A percentile compares a stretch with the other conserved stretches of the same genome.
Evolutionary conservation across 1,140 invertebrate genomes (phyloP).

Genomic region (Drosophila busckii): DNA sequence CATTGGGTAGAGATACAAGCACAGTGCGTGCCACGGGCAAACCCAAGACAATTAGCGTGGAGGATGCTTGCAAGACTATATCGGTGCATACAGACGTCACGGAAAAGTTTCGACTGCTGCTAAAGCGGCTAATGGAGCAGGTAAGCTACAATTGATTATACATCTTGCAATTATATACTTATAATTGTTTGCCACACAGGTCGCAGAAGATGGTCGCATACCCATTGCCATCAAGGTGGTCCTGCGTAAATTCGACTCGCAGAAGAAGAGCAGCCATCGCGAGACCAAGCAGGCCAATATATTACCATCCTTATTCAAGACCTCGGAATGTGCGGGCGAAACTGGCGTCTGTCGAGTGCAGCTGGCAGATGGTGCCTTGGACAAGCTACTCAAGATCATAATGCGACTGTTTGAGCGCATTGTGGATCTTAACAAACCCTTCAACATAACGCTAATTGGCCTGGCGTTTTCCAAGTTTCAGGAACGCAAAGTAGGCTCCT

Average conservation of each 20-base stretch:
- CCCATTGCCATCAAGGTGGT: conserved; percentile 87
- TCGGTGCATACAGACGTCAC: conserved; percentile 85
- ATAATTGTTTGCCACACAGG: conserved; percentile 40
- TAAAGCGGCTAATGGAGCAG: conserved; percentile 84
- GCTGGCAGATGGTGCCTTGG: conserved; percentile 81
- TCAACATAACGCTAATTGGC: conserved; percentile 88
- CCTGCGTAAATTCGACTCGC: conserved; percentile 83
- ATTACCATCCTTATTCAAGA: conserved; percentile 83
- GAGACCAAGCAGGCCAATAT: conserved; percentile 87
- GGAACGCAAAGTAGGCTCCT: conserved; percentile 82
- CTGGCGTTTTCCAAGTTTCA: conserved; percentile 89
- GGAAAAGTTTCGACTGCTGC: conserved; percentile 83
- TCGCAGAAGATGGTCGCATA: conserved; percentile 87
- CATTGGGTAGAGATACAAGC: conserved; percentile 85
- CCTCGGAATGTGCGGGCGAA: conserved; percentile 78
- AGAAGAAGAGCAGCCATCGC: conserved; percentile 82
- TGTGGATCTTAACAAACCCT: conserved; percentile 85
- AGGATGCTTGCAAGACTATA: conserved; percentile 86
- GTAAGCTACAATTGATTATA: conserved; percentile 10
- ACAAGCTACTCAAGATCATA: conserved; percentile 84
- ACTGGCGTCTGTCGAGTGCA: conserved; percentile 73
- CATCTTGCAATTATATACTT: neutral
- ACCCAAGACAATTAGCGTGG: conserved; percentile 85
- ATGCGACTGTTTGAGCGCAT: conserved; percentile 88
- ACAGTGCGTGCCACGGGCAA: conserved; percentile 85